Conservation (phyloP, 2,797 vertebrate genomes). For the Somateria mollissima region DNA sequence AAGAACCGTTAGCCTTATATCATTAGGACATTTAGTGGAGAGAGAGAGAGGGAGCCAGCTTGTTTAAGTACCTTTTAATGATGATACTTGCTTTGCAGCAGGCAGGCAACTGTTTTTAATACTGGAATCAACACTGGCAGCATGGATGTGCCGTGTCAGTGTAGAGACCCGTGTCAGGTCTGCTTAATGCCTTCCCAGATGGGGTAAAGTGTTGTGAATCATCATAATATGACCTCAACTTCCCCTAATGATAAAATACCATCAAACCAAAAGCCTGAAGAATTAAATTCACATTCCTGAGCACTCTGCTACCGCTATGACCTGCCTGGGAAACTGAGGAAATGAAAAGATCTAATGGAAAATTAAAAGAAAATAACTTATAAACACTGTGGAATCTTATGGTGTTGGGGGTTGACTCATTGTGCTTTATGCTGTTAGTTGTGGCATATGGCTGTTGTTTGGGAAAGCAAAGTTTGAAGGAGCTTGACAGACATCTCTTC, state of each 20-base stretch:
- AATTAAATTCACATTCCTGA: background rate
- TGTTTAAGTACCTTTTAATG: background rate
- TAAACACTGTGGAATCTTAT: background rate
- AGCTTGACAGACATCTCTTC: conserved; percentile 63
- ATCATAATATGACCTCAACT: background rate
- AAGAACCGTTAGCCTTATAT: background rate
- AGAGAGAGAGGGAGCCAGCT: background rate
- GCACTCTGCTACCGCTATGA: background rate
- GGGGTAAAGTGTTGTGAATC: background rate
- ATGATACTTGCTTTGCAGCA: background rate
- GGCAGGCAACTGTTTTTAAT: background rate
- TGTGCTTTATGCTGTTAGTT: conserved; percentile 18
- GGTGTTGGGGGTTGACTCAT: background rate
- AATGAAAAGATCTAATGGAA: background rate
- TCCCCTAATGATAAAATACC: background rate
- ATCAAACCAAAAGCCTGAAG: background rate
- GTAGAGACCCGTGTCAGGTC: background rate
- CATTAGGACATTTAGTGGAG: background rate
- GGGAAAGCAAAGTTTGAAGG: conserved; percentile 55
- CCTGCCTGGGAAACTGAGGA: background rate
- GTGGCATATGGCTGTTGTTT: conserved; percentile 57
- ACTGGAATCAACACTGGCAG: background rate
- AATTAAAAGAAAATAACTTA: background rate
- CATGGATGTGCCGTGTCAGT: background rate
- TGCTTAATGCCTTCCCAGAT: background rate